Conservation (phyloP, 2,797 vertebrate genomes). For the Anguilla pacifica region DNA sequence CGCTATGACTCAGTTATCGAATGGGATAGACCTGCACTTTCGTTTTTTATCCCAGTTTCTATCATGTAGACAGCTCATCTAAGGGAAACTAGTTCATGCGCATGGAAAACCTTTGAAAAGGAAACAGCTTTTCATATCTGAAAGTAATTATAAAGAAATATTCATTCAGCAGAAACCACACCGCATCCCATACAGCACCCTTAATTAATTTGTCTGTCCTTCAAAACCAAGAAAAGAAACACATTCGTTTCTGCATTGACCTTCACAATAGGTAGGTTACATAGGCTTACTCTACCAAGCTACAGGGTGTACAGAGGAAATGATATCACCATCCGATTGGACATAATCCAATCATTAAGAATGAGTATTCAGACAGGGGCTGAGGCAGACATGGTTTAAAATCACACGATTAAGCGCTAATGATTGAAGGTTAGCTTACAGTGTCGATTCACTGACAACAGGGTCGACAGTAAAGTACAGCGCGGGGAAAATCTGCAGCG, state of each 20-base stretch:
- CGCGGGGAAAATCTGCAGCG: neutral
- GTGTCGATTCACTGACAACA: neutral
- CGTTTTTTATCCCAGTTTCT: neutral
- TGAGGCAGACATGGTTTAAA: neutral
- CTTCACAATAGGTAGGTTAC: too few relatives aligned
- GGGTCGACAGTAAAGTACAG: neutral
- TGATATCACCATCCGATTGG: neutral
- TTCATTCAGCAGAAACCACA: neutral
- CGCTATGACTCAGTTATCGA: neutral
- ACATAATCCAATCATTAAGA: neutral
- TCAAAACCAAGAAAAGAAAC: too few relatives aligned
- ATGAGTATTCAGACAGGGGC: neutral
- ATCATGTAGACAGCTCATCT: neutral
- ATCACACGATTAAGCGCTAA: neutral
- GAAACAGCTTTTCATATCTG: neutral
- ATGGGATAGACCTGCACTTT: neutral
- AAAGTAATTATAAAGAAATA: neutral
- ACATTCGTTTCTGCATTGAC: too few relatives aligned
- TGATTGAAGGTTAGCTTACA: neutral
- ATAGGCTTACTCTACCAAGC: neutral
- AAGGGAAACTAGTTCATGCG: neutral
- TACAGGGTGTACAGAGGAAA: neutral
- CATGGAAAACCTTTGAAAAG: too few relatives aligned
- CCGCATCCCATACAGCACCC: neutral
- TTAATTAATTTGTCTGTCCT: neutral